These are phyloP conservation scores for Acronicta aceris DNA, from an alignment of 2,888 invertebrate species.

Conservation along the genomic window DNA sequence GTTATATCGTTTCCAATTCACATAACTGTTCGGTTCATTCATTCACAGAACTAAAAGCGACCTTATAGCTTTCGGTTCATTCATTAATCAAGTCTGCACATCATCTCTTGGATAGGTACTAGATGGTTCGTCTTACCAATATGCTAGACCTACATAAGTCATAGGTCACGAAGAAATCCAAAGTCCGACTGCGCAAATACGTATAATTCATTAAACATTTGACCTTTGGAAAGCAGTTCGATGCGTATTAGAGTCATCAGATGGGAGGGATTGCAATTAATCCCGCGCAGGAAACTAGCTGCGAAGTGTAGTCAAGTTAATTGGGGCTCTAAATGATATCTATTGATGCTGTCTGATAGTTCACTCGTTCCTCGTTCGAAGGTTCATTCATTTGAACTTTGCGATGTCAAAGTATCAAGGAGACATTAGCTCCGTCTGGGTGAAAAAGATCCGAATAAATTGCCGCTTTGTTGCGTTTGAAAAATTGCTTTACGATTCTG, in stretches of 20 bases:
- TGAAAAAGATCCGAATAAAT: conserved; percentile 42
- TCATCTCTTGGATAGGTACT: conserved; percentile 14
- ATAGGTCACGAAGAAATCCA: conserved; percentile 10
- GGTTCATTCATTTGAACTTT: conserved; percentile 42
- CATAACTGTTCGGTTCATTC: too few relatives aligned
- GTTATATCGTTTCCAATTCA: too few relatives aligned
- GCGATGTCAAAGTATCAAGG: conserved; percentile 24
- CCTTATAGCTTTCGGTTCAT: too few relatives aligned
- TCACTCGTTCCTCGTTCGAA: conserved; percentile 13
- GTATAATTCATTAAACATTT: conserved; percentile 34
- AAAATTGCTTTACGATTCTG: conserved; percentile 24
- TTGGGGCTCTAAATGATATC: conserved; percentile 48
- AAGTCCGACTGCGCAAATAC: conserved; percentile 10
- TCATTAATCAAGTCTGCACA: conserved; percentile 41
- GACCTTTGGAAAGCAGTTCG: conserved; percentile 54
- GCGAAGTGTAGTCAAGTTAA: conserved; percentile 38
- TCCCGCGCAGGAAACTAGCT: conserved; percentile 50
- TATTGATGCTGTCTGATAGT: conserved; percentile 36
- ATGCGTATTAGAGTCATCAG: conserved; percentile 39
- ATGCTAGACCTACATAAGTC: not conserved
- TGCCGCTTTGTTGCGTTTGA: conserved; percentile 20
- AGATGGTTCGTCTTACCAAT: not conserved
- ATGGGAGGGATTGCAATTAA: conserved; percentile 55
- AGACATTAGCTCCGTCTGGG: conserved; percentile 37
- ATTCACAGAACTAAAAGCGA: too few relatives aligned